A percentile compares a stretch with the other conserved stretches of the same genome.
phyloP scores from a whole-genome alignment of 2,888 invertebrate genomes.

The Subacronicta megacephala region DNA sequence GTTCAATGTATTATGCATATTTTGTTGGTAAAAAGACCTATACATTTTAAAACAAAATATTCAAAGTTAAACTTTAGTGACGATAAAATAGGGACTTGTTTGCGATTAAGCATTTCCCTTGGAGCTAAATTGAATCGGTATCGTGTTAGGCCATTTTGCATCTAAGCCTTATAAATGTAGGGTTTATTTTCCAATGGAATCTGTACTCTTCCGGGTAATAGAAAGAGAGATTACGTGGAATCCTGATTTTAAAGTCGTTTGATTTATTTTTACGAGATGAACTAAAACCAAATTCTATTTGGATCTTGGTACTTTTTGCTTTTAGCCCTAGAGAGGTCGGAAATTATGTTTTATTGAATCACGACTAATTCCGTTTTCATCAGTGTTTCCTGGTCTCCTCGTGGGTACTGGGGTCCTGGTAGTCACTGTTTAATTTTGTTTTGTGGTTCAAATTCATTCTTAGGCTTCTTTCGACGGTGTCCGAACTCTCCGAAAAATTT shows the following conservation, averaged over 20 bases:
- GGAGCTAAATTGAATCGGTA: conserved; percentile 56
- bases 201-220: conserved; percentile 58
- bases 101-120: conserved; percentile 59
- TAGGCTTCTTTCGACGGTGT: too few species aligned
- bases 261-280: conserved; percentile 80
- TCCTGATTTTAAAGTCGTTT: conserved; percentile 77
- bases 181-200: conserved; percentile 63
- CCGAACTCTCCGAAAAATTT: too few species aligned
- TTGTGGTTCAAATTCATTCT: not conserved
- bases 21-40: conserved; percentile 23
- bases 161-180: conserved; percentile 60
- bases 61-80: conserved; percentile 65
- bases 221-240: conserved; percentile 71
- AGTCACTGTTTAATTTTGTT: not conserved
- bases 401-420: not conserved
- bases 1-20: not conserved
- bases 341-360: conserved; percentile 37
- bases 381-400: conserved; percentile 5
- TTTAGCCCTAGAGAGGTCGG: conserved; percentile 17
- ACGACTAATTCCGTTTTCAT: conserved; percentile 13
- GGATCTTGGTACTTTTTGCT: conserved; percentile 31
- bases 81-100: conserved; percentile 66
- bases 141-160: conserved; percentile 57
- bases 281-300: conserved; percentile 64
- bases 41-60: conserved; percentile 45